phyloP scores from a whole-genome alignment of 2,797 vertebrate genomes.

The Leuciscus waleckii region DNA sequence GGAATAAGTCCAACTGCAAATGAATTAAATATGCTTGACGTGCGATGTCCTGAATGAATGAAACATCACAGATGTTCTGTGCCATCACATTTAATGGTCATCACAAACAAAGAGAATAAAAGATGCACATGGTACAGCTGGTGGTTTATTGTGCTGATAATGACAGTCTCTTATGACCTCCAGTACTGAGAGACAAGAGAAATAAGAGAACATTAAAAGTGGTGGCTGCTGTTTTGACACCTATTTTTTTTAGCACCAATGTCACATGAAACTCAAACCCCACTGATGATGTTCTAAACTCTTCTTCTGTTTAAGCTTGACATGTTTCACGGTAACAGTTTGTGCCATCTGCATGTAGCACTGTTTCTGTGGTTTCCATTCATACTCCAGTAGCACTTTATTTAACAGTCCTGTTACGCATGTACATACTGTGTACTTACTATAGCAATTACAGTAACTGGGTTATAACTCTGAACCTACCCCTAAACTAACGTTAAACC shows the following conservation, averaged over 20 bases:
- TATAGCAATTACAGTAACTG: too few relatives aligned
- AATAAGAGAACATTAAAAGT: slow-evolving; percentile 1
- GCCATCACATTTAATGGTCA: slow-evolving; percentile 19
- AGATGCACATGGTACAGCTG: slow-evolving; percentile 39
- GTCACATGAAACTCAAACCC: slow-evolving; percentile 6
- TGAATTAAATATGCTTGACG: slow-evolving; percentile 9
- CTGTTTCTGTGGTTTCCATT: slow-evolving; percentile 51
- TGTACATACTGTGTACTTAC: too few relatives aligned
- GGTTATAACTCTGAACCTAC: too few relatives aligned
- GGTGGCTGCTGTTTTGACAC: background rate
- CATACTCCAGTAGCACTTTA: background rate
- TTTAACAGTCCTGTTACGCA: too few relatives aligned
- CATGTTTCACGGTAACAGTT: slow-evolving; percentile 52
- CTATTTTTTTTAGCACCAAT: background rate
- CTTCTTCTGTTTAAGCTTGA: background rate
- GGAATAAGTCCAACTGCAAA: slow-evolving; percentile 15
- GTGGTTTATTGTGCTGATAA: slow-evolving; percentile 24
- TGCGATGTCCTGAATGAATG: slow-evolving; percentile 3
- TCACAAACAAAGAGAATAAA: slow-evolving; percentile 27
- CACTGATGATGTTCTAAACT: slow-evolving; percentile 18
- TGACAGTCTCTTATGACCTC: background rate
- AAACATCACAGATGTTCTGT: slow-evolving; percentile 30
- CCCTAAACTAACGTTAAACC: too few relatives aligned
- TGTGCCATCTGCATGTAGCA: slow-evolving; percentile 85
- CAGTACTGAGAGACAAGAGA: background rate